These are phyloP conservation scores for Clarias macrocephalus DNA, from an alignment of 2,113 vertebrate genomes.

Conservation along the genomic window DNA sequence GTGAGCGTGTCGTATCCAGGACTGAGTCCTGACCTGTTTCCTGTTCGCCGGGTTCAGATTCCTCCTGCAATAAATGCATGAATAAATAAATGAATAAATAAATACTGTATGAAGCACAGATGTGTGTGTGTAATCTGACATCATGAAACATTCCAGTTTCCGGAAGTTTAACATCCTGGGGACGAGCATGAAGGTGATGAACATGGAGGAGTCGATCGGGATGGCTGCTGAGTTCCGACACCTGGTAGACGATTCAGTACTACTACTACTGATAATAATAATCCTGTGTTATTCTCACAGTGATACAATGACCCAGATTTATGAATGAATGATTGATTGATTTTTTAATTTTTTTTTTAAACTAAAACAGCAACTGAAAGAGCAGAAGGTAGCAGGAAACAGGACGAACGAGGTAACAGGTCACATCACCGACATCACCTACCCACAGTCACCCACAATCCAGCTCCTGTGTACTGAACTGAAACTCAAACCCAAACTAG, in stretches of 20 bases:
- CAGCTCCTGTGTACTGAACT: neutral
- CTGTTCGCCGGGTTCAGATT: neutral
- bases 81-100: too few relatives aligned
- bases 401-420: constrained; percentile 88
- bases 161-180: constrained; percentile 97
- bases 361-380: constrained; percentile 88
- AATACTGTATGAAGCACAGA: too few relatives aligned
- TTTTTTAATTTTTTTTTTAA: neutral
- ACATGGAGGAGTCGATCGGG: constrained; percentile 98
- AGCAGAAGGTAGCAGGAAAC: constrained; percentile 88
- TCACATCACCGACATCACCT: neutral
- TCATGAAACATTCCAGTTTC: constrained; percentile 71
- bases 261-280: too few relatives aligned
- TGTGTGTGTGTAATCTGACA: neutral
- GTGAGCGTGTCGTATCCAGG: neutral
- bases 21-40: neutral
- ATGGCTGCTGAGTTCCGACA: constrained; percentile 97
- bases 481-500: neutral
- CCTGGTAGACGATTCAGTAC: constrained; percentile 72
- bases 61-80: too few relatives aligned
- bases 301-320: neutral
- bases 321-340: neutral
- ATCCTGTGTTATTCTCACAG: neutral
- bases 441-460: neutral
- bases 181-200: constrained; percentile 96